Base-by-base conservation (phyloP, 2,113 vertebrate species). In the Hippocampus comes region DNA sequence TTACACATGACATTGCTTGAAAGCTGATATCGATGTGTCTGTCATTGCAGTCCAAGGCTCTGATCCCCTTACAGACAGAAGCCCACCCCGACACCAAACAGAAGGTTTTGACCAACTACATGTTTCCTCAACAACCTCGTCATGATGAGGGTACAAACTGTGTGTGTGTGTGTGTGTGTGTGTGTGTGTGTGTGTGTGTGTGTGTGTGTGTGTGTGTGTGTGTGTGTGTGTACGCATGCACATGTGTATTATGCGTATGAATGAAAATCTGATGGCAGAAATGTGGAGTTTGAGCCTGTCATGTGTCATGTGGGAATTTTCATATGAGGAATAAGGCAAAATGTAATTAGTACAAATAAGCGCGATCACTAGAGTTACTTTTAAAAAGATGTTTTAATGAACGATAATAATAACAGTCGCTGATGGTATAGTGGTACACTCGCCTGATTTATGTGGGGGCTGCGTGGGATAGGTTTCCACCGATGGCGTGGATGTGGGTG, bases 51-150 rank as follows among this genome's bases (percentile, higher is more conserved):
- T 99, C 97, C 90, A 99, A 99, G 93, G 96, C 97, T 51, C 95
- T 99, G 86, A 99, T 99, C 80, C 97, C 97, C 9, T 94, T 99
- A 86, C 97, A 99, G 89, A 98, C 96, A 1, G 97, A 99, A 89
- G 97, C 96, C 46, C 96, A 98, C 72, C 97, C 96, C 61, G 97
- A 99, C 88, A 99, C 97, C 85, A 99, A 98, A 91, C 97, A 98
- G 92, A 94, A 97, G 71, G 97, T 99, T 14, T 88, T 99, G 86
- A 99, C 97, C 80, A 99, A 99, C 93, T 99, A 98, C 90, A 99
- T 99, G 97, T 99, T 99, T 90, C 97, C 97, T 41, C 97, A 99
- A 91, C 97, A 99, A 73, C 97, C 97, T 9, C 94, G 97, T 56
- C 92, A 96, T 0, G 96, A 98, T 48, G 97, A 99, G 93, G 97